phyloP scores from a whole-genome alignment of 2,113 vertebrate species.

The Prietella phreatophila region DNA sequence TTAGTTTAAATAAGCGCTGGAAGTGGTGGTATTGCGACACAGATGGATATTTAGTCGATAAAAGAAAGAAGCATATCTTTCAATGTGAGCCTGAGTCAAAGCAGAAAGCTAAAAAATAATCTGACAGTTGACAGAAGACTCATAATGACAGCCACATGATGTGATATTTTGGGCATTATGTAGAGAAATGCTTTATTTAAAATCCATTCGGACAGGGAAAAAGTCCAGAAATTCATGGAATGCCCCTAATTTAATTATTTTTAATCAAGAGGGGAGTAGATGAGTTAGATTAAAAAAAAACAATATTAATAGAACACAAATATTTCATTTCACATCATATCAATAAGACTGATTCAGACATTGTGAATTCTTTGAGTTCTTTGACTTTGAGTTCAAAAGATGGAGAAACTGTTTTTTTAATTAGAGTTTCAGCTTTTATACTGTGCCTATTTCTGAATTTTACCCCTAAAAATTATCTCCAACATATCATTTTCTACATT shows the following conservation, averaged over 20 bases:
- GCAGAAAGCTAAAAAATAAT: neutral
- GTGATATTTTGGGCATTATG: neutral
- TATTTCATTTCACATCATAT: neutral
- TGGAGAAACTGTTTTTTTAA: neutral
- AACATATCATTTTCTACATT: neutral
- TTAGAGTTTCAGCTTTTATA: neutral
- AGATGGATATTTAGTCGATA: neutral
- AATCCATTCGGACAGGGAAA: neutral
- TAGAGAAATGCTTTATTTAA: neutral
- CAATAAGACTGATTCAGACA: neutral
- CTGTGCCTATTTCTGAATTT: neutral
- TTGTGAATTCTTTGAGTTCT: neutral
- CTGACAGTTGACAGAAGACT: neutral
- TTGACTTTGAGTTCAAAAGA: neutral
- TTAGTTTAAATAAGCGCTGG: neutral
- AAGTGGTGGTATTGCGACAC: neutral
- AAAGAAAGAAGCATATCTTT: neutral
- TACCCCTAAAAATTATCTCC: neutral
- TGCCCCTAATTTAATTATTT: neutral
- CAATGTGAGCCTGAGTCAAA: neutral
- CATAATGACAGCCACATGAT: neutral
- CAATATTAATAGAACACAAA: neutral
- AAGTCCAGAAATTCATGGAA: neutral
- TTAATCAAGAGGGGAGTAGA: neutral
- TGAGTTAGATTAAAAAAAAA: neutral